A percentile compares a stretch with the other conserved stretches of the same genome.
These are phyloP conservation scores for Phaetusa simplex DNA, from an alignment of 2,113 vertebrate genomes.

Conservation along the genomic window DNA sequence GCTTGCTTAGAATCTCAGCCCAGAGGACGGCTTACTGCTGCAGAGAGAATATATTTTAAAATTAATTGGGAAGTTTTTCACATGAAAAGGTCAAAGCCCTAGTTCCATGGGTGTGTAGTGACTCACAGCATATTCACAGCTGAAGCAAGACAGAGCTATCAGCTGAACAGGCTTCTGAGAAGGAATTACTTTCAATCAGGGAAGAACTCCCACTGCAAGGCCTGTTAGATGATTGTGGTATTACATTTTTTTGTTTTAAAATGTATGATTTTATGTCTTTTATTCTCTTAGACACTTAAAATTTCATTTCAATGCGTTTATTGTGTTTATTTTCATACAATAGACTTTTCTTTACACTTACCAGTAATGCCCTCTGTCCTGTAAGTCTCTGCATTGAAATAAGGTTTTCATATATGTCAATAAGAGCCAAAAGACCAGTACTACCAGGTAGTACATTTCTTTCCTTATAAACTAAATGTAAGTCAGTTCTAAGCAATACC, in stretches of 20 bases:
- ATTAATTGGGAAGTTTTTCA: background rate
- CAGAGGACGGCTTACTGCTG: background rate
- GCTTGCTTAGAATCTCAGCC: background rate
- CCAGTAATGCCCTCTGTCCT: background rate
- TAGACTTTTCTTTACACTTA: background rate
- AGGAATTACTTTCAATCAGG: background rate
- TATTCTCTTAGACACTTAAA: background rate
- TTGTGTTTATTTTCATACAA: background rate
- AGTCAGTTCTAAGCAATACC: background rate
- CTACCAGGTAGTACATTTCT: background rate
- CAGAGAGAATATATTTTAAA: background rate
- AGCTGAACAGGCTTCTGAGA: background rate
- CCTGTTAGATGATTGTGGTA: background rate
- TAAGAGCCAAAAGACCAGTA: background rate
- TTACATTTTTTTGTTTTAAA: background rate
- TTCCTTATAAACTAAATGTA: background rate
- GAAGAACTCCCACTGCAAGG: background rate
- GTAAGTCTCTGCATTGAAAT: background rate
- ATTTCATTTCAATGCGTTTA: background rate
- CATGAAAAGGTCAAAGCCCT: background rate
- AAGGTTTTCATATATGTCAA: background rate
- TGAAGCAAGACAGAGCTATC: background rate
- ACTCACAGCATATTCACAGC: background rate
- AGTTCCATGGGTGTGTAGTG: background rate
- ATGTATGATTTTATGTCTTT: background rate